phyloP scores from a whole-genome alignment of 2,888 invertebrate species.

The Anticlea derivata region DNA sequence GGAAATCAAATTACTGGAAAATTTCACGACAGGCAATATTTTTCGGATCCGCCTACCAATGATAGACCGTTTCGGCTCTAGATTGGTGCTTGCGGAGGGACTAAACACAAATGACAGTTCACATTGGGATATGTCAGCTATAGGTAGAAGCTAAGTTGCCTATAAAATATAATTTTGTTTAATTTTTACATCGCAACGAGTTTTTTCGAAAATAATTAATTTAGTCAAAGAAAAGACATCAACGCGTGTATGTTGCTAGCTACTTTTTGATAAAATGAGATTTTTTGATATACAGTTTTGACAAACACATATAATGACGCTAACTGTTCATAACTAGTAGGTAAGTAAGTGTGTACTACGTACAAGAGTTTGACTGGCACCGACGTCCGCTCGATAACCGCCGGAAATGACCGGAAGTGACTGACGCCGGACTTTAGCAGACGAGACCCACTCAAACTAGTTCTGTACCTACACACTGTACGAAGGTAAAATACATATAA shows the following conservation, averaged over 20 bases:
- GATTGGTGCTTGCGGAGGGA: slow-evolving; percentile 1
- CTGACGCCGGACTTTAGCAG: slow-evolving; percentile 60
- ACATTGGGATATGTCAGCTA: too few relatives aligned
- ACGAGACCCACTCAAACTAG: slow-evolving; percentile 25
- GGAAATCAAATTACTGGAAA: slow-evolving; percentile 72
- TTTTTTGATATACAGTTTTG: background rate
- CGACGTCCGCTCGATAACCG: slow-evolving; percentile 44
- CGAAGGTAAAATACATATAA: too few relatives aligned
- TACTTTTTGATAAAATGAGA: background rate
- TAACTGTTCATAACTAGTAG: background rate
- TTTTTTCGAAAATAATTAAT: slow-evolving; percentile 1
- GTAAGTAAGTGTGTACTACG: background rate
- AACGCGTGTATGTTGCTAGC: slow-evolving; percentile 8
- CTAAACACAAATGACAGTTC: background rate
- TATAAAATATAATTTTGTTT: background rate
- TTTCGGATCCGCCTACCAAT: slow-evolving; percentile 31
- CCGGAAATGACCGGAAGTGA: slow-evolving; percentile 68
- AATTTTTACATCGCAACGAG: background rate
- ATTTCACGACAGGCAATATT: slow-evolving; percentile 55
- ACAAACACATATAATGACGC: background rate
- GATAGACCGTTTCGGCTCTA: slow-evolving; percentile 19
- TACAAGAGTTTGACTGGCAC: slow-evolving; percentile 30
- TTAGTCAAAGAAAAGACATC: slow-evolving; percentile 20
- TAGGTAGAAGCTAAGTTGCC: too few relatives aligned
- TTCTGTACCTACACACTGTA: background rate